Conservation (phyloP, 1,140 invertebrate species). For the Philotrypesis tridentata region DNA sequence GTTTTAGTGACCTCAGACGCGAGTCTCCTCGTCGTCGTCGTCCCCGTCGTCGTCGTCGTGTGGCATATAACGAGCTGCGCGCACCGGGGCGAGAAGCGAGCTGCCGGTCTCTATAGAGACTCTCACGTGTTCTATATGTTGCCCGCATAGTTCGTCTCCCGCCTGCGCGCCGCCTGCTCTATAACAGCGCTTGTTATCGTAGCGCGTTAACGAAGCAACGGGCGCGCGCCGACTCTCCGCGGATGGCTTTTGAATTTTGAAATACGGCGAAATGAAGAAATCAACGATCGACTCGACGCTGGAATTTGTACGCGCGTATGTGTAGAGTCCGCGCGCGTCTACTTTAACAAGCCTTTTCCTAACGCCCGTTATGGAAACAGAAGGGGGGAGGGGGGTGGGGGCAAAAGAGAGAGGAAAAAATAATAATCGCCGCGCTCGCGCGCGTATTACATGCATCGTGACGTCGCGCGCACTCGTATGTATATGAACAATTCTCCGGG, state of each 20-base stretch:
- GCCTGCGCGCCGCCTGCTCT: not conserved
- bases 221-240: no score
- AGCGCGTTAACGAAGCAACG: not conserved
- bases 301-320: not conserved
- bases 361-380: not conserved
- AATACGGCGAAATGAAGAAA: not conserved
- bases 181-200: not conserved
- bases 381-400: no score
- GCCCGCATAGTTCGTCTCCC: not conserved
- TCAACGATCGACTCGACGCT: not conserved
- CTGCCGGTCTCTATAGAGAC: not conserved
- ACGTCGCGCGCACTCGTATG: no score
- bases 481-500: no score
- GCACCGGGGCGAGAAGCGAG: not conserved
- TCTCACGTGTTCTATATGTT: not conserved
- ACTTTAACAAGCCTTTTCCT: not conserved
- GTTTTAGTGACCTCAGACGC: slow-evolving; percentile 31
- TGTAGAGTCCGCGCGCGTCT: not conserved
- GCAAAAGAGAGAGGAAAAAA: no score
- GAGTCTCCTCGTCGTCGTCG: slow-evolving; percentile 22
- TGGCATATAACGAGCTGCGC: slow-evolving; percentile 18
- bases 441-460: no score
- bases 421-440: no score
- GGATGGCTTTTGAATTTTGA: not conserved
- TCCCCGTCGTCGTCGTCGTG: slow-evolving; percentile 34